A percentile compares a stretch with the other conserved stretches of the same genome.
These are phyloP conservation scores for Mormyrus hasselquistii DNA, from an alignment of 2,797 vertebrate species.

Conservation along the genomic window DNA sequence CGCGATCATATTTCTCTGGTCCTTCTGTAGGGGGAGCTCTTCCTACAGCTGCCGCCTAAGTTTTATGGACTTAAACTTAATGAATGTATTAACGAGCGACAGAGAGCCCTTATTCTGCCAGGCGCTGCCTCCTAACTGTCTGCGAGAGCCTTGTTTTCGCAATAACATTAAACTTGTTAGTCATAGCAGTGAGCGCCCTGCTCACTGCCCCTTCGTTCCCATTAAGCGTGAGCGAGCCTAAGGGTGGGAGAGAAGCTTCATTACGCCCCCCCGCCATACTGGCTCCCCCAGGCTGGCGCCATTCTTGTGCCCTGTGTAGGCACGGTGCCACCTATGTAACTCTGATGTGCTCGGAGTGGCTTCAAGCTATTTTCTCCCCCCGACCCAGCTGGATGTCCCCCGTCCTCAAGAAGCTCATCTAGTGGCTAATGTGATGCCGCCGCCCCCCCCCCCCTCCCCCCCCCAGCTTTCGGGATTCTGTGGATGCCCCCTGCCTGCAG, in stretches of 20 bases:
- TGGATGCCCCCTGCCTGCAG: not conserved
- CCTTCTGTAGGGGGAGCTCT: not conserved
- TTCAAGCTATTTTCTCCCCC: not conserved
- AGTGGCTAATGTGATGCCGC: constrained; percentile 12
- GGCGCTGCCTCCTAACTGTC: not conserved
- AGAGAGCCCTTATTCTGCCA: not conserved
- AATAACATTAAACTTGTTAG: not conserved
- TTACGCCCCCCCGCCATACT: not conserved
- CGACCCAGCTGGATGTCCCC: not conserved
- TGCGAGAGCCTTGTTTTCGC: not conserved
- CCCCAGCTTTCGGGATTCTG: not conserved
- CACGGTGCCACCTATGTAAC: not conserved
- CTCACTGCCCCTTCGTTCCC: not conserved
- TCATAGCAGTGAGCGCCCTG: not conserved
- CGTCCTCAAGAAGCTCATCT: constrained; percentile 19
- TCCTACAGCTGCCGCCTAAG: not conserved
- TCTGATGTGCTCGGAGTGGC: not conserved
- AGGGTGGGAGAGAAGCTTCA: not conserved
- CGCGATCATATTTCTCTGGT: not conserved
- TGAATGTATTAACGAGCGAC: not conserved
- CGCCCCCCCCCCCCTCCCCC: not conserved
- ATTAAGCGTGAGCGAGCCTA: not conserved
- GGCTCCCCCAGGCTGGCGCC: not conserved
- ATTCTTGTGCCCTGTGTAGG: not conserved
- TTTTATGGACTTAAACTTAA: not conserved